Evolutionary conservation across 2,113 vertebrate species (phyloP).

Genomic region (Mormyrus iriodes): DNA sequence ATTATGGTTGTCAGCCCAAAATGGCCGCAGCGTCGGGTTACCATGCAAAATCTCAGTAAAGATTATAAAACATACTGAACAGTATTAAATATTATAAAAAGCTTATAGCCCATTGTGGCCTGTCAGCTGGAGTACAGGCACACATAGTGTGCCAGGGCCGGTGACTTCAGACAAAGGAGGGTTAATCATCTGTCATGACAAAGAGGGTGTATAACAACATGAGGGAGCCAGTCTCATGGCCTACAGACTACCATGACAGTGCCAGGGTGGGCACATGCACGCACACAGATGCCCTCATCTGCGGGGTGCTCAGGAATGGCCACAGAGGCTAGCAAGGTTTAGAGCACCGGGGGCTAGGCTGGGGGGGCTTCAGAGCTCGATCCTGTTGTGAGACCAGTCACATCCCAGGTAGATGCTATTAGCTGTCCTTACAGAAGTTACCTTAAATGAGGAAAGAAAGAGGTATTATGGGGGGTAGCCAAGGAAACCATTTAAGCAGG

Average conservation of each 20-base stretch:
- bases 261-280: not conserved
- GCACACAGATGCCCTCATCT: not conserved
- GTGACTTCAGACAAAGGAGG: not conserved
- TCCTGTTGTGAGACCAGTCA: conserved; percentile 17
- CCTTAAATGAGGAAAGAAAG: conserved; percentile 35
- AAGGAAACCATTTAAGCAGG: not conserved
- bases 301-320: not conserved
- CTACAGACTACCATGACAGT: conserved; percentile 11
- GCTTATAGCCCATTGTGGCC: not conserved
- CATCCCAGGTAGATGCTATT: conserved; percentile 17
- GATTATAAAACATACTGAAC: not conserved
- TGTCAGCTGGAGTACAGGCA: not conserved
- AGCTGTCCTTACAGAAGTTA: conserved; percentile 49
- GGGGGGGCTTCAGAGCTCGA: not conserved
- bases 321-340: conserved; percentile 29
- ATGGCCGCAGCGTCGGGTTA: not conserved
- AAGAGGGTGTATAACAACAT: not conserved
- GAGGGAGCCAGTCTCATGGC: not conserved
- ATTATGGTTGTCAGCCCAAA: not conserved
- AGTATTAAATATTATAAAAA: not conserved
- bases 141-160: not conserved
- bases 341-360: conserved; percentile 1
- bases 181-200: not conserved
- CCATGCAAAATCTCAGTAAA: not conserved
- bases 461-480: not conserved